These are phyloP conservation scores for Sinocyclocheilus grahami DNA, from an alignment of 2,113 vertebrate genomes.

Conservation along the genomic window DNA sequence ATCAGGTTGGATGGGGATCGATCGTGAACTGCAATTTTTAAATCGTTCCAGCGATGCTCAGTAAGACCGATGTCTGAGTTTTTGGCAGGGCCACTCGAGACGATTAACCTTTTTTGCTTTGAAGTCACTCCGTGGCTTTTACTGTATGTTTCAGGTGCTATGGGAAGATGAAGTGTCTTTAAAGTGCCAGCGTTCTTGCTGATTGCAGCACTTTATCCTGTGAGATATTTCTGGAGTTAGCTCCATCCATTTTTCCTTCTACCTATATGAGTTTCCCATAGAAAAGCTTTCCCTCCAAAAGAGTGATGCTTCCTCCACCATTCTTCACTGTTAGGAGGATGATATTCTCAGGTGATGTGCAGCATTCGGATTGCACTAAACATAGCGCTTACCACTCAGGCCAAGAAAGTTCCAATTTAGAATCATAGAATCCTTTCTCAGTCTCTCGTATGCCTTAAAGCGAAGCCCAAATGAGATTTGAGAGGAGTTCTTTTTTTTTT, in stretches of 20 bases:
- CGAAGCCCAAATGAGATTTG: constrained; percentile 5
- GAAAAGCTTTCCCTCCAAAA: background rate
- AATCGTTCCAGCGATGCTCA: background rate
- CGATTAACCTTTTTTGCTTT: constrained; percentile 41
- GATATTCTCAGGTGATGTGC: constrained; percentile 16
- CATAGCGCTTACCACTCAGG: no score
- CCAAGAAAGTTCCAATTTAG: constrained; percentile 12
- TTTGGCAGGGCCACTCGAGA: constrained; percentile 14
- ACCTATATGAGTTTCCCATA: background rate
- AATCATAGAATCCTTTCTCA: constrained; percentile 7
- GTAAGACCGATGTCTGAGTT: constrained; percentile 25
- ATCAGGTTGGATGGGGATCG: background rate
- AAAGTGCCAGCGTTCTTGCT: constrained; percentile 33
- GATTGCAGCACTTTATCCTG: constrained; percentile 31
- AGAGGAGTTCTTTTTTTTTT: background rate
- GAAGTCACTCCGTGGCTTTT: constrained; percentile 27
- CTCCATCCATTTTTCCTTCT: constrained; percentile 23
- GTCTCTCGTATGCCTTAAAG: constrained; percentile 11
- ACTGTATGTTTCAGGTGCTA: constrained; percentile 19
- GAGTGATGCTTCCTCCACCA: background rate
- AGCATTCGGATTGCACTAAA: background rate
- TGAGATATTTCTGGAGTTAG: constrained; percentile 35
- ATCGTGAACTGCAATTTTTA: constrained; percentile 15
- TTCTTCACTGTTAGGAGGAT: constrained; percentile 12
- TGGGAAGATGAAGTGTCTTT: constrained; percentile 35